Percentiles rank a stretch among this genome's conserved stretches.
Conservation (phyloP, 2,113 vertebrate species). For the Pantherophis guttatus region DNA sequence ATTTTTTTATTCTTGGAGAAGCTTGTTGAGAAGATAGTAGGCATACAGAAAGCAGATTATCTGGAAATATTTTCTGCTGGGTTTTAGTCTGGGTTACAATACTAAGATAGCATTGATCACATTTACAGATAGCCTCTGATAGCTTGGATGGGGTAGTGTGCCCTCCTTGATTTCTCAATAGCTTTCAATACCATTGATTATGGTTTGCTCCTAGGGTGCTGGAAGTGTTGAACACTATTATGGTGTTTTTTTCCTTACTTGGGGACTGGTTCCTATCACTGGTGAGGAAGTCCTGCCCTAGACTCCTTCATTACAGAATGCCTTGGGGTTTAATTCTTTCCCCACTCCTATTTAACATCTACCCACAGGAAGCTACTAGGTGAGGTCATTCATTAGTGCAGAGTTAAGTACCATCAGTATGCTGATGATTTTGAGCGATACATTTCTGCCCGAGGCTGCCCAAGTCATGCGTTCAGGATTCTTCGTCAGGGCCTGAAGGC, state of each 20-base stretch:
- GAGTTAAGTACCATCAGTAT: not conserved
- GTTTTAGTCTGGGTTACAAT: not conserved
- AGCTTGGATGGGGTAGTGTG: not conserved
- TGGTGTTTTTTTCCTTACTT: not conserved
- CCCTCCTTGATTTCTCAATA: not conserved
- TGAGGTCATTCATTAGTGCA: not conserved
- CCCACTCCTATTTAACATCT: not conserved
- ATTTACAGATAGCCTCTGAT: not conserved
- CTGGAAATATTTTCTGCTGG: not conserved
- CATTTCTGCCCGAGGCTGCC: not conserved
- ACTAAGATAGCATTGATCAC: not conserved
- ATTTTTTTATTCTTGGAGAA: not conserved
- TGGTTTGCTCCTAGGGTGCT: not conserved
- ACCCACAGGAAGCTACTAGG: not conserved
- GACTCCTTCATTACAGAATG: not conserved
- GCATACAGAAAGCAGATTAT: not conserved
- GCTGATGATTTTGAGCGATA: not conserved
- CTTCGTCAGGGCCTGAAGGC: not conserved
- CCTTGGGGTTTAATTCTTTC: not conserved
- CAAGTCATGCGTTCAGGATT: not conserved
- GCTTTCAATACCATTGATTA: not conserved
- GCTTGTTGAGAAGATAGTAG: not conserved
- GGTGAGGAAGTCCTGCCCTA: not conserved
- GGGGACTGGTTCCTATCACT: not conserved
- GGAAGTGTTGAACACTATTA: not conserved